Evolutionary conservation across 92 coral and sea anemone genomes (phyloP), one percentile per base, ranked within the genome.

Genomic region (Bergia sp.): DNA sequence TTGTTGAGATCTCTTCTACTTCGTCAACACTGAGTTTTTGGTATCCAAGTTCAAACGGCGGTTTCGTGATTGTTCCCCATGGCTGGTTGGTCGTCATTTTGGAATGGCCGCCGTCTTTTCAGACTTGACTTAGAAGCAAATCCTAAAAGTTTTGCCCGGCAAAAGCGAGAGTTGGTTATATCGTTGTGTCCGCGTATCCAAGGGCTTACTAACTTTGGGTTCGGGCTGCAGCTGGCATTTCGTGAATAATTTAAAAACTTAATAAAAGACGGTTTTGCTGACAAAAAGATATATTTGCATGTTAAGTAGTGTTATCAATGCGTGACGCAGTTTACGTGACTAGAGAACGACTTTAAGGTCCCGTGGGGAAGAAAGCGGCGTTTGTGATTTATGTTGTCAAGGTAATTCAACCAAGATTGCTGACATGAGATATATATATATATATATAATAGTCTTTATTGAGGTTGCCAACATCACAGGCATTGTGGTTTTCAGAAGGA

Each of bases 61-160:
- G 96, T 82, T 95, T 96, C 18, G 93, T 92, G 23, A 96, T 95
- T 47, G 97, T 96, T 74, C 97, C 99, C 98, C 99, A 96, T 1
- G 98, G 95, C 73, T 96, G 91, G 53, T 86, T 90, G 43, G 88
- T 91, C 76, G 82, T 41, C 71, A 86, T 86, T 50, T 53, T 88
- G 50, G 86, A 78, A 47, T 7, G 11, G 77, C 16, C 42, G 10
- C 37, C 7, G 80, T 42, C 50, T 42, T 40, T 42, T 37, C 21
- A 21, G 37, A 77, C 13, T 45, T 43, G 37, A 36, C 18, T 74
- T 74, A 1, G 47, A 74, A 36, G 18, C 9, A 53, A 50, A 4
- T 76, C 36, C 10, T 73, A 44, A 21, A 73, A 21, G 37, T 76
- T 41, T 45, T 76, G 36, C 9, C 9, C 40, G 13, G 29, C 12